These are phyloP conservation scores for Gymnothorax javanicus DNA, from an alignment of 2,797 vertebrate species.

Conservation along the genomic window DNA sequence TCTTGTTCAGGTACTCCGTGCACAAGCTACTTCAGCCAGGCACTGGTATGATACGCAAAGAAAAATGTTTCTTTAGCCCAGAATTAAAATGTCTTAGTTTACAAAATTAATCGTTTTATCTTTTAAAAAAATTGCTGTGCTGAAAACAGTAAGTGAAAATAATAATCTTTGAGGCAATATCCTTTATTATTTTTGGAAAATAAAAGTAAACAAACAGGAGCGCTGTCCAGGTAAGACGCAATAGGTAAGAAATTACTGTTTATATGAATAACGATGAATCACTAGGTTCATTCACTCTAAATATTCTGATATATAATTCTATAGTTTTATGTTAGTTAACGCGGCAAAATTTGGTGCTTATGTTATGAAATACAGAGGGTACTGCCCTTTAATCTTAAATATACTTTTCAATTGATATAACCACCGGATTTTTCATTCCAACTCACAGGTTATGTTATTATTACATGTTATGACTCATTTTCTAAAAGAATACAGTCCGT, in stretches of 20 bases:
- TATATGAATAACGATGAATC: background rate
- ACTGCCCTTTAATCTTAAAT: background rate
- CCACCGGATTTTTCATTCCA: background rate
- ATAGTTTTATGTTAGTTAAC: too few relatives aligned
- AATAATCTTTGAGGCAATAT: background rate
- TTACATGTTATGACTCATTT: background rate
- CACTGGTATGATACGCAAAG: background rate
- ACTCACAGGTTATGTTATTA: background rate
- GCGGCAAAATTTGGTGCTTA: too few relatives aligned
- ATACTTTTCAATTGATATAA: background rate
- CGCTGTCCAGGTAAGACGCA: background rate
- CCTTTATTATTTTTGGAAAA: background rate
- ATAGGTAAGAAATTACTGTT: background rate
- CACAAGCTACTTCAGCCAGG: background rate
- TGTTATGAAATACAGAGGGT: too few relatives aligned
- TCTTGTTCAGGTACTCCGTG: background rate
- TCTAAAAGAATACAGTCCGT: background rate
- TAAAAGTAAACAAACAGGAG: background rate
- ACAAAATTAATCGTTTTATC: background rate
- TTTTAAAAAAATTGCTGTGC: background rate
- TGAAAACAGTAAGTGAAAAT: background rate
- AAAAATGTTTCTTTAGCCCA: background rate
- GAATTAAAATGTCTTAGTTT: background rate
- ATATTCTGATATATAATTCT: background rate
- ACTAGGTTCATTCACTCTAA: background rate